Percentiles rank a stretch among this genome's conserved stretches.
phyloP scores from a whole-genome alignment of 2,888 invertebrate species.

The Metacarcinus magister region DNA sequence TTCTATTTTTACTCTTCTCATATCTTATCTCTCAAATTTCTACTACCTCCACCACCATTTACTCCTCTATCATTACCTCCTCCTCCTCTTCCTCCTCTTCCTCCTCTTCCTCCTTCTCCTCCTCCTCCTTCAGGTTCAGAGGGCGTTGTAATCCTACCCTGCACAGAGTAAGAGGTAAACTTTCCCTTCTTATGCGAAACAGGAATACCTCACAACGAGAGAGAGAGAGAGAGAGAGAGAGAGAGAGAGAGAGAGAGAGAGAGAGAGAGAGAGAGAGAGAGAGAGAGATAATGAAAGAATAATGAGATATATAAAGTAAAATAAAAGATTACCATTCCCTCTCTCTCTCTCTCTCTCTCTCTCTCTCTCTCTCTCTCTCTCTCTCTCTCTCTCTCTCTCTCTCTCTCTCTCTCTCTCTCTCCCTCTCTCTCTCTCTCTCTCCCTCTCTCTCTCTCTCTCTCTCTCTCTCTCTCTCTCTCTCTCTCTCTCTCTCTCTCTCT shows the following conservation, averaged over 20 bases:
- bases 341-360: not conserved
- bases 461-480: slow-evolving; percentile 18
- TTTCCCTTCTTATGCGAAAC: not conserved
- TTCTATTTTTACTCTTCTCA: not conserved
- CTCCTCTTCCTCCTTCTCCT: not conserved
- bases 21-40: not conserved
- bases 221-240: slow-evolving; percentile 41
- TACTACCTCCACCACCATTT: not conserved
- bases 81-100: not conserved
- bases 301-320: not conserved
- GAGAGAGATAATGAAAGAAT: not conserved
- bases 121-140: not conserved
- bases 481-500: slow-evolving; percentile 18
- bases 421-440: not conserved
- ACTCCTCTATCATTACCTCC: not conserved
- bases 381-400: slow-evolving; percentile 1
- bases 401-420: slow-evolving; percentile 45
- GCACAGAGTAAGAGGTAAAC: not conserved
- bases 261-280: slow-evolving; percentile 10
- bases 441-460: no score
- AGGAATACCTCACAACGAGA: not conserved
- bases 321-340: no score
- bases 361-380: slow-evolving; percentile 26
- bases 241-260: slow-evolving; percentile 8
- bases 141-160: not conserved